phyloP scores from a whole-genome alignment of 2,888 invertebrate species.

The Elgonia sp. region DNA sequence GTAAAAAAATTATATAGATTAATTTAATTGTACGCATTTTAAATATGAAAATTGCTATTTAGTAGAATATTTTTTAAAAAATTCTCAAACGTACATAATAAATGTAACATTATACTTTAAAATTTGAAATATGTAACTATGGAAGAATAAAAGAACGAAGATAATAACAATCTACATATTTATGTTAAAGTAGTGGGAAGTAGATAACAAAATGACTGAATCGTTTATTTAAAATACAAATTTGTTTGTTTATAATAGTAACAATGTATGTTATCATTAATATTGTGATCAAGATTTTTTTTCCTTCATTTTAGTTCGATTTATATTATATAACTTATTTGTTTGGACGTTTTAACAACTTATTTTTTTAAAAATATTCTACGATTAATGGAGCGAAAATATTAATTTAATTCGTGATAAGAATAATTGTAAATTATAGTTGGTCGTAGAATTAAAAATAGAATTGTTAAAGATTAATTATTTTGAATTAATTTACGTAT shows the following conservation, averaged over 20 bases:
- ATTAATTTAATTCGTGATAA: too few species aligned
- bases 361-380: not conserved
- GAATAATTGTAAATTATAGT: too few species aligned
- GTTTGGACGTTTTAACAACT: not conserved
- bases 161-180: not conserved
- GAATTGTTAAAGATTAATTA: too few species aligned
- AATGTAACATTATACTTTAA: not conserved
- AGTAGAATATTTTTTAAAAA: not conserved
- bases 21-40: too few species aligned
- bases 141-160: not conserved
- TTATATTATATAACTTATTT: not conserved
- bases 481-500: too few species aligned
- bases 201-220: conserved; percentile 11
- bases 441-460: too few species aligned
- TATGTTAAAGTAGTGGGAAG: conserved; percentile 15
- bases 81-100: not conserved
- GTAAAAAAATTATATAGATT: not conserved
- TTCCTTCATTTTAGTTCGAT: not conserved
- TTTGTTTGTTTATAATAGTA: conserved; percentile 13
- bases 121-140: conserved; percentile 1
- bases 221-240: not conserved
- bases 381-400: too few species aligned
- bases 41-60: not conserved
- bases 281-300: conserved; percentile 14
- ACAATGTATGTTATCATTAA: conserved; percentile 7